Base-by-base conservation (phyloP, 2,797 vertebrate genomes). In the Alfaro cultratus region DNA sequence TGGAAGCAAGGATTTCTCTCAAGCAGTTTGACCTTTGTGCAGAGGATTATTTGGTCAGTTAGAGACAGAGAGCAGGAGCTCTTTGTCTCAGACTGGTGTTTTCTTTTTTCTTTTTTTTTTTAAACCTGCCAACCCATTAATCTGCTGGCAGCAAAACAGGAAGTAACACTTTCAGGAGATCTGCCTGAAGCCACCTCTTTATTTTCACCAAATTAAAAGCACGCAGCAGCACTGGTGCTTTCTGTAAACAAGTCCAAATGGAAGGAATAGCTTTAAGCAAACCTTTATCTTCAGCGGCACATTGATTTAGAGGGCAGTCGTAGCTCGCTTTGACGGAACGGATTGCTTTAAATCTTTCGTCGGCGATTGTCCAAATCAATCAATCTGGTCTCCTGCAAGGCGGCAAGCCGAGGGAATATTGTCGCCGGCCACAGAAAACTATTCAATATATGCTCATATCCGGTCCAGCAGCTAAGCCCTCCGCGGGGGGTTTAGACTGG, bases 361-460 rank as follows among this genome's bases (percentile, higher is more conserved):
- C 5, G 23, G 16, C 60, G 73, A 13, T 68, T 55, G 75, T 82
- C 41, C n/a, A 80, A 34, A 45, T 78, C 88, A 80, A 15, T 81
- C 73, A 74, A 29, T 49, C 23, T 2, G 6, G n/a, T 45, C 43
- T 47, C 80, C 83, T 55, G 77, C 71, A 47, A 39, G 31, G 49
- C 77, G 83, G 18, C 36, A 45, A 45, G 49, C 9, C 2, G 18
- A 81, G 68, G 45, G 53, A 84, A 87, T 84, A 86, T 81, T 41
- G 81, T 72, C 70, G 36, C 77, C 11, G 16, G 74, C 34, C 64
- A 80, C 76, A 86, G 39, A 75, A 71, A 77, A 74, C n/a, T 13
- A 47, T 83, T 51, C 85, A 81, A 85, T 88, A 81, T 77, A 34
- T 74, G 73, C 29, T 86, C 82, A 88, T 85, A 90, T 88, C 86